Evolutionary conservation across 2,888 invertebrate species (phyloP).

Genomic region (Crematogaster levior): DNA sequence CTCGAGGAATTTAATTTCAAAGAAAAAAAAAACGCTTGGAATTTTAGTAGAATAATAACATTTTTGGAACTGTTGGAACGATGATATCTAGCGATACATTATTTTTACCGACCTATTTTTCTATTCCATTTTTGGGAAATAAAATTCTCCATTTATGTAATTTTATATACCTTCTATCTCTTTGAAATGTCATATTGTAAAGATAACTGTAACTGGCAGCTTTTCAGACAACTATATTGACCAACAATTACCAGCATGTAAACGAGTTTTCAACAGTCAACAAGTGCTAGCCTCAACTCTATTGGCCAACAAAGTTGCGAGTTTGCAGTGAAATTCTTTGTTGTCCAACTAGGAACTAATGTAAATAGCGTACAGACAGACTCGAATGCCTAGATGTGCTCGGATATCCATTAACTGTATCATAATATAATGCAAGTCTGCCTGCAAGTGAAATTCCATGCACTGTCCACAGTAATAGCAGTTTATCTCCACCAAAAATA

Average conservation of each 20-base stretch:
- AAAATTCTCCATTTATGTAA: neutral
- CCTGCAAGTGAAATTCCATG: slow-evolving; percentile 1
- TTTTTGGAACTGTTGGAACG: neutral
- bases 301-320: slow-evolving; percentile 37
- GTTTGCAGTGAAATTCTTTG: slow-evolving; percentile 42
- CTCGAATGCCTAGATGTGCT: neutral
- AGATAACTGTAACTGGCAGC: slow-evolving; percentile 7
- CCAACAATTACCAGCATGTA: slow-evolving; percentile 50
- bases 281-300: slow-evolving; percentile 36
- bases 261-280: slow-evolving; percentile 49
- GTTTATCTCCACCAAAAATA: neutral
- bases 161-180: too few relatives aligned
- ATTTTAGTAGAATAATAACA: neutral
- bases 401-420: slow-evolving; percentile 11
- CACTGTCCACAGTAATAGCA: neutral
- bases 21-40: neutral
- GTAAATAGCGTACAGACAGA: slow-evolving; percentile 24
- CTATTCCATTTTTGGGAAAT: neutral
- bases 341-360: slow-evolving; percentile 28
- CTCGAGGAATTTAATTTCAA: neutral
- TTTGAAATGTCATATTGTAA: neutral
- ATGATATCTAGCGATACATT: neutral
- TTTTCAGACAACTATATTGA: slow-evolving; percentile 27
- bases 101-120: neutral
- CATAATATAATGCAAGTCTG: neutral